Evolutionary conservation across 1,140 invertebrate genomes (phyloP), one percentile per base, ranked within the genome.

Genomic region (Leptonema lineaticorne): DNA sequence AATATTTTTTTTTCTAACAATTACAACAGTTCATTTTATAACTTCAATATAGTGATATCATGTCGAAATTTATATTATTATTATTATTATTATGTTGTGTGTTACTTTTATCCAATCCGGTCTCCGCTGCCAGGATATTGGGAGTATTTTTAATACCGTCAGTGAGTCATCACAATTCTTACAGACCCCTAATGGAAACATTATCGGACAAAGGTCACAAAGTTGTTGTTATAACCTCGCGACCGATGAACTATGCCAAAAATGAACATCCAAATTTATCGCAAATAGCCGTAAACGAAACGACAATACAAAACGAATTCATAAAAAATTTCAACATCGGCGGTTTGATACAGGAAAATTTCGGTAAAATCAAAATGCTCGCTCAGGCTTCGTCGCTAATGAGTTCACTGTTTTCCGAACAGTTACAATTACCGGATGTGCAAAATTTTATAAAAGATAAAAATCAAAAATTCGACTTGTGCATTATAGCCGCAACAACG

Each of bases 141-240:
- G 78, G 74, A n/a, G 72, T 84, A 20, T 79, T 81, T 67, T 81
- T 82, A 24, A 76, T 78, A 11, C 79, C 81, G 29, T 78, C 76
- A 0, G 70, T 69, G 4, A 83, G 82, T 73, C 82, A 85, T 74
- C 79, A 81, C 68, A 74, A 80, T 28, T 76, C 83, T 24, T 81
- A 82, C 67, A 68, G 76, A 67, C 71, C 78, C 11, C 27, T 83
- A 2, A 74, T 74, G 2, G 71, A 74, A 59, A 79, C 77, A 37
- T 68, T 86, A 20, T 75, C 74, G 0, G 76, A 75, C 46, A 73
- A 75, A 33, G 83, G 84, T 9, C 84, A 85, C 70, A 75, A 81
- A 33, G 67, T 85, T 1, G 78, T 80, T 4, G 63, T 78, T 0
- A 66, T 79, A 0, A 79, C 76, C 5, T 67, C 78, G 9, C 69